Evolutionary conservation across 2,888 invertebrate genomes (phyloP), one percentile per base, ranked within the genome.

Genomic region (Megalurothrips usitatus): DNA sequence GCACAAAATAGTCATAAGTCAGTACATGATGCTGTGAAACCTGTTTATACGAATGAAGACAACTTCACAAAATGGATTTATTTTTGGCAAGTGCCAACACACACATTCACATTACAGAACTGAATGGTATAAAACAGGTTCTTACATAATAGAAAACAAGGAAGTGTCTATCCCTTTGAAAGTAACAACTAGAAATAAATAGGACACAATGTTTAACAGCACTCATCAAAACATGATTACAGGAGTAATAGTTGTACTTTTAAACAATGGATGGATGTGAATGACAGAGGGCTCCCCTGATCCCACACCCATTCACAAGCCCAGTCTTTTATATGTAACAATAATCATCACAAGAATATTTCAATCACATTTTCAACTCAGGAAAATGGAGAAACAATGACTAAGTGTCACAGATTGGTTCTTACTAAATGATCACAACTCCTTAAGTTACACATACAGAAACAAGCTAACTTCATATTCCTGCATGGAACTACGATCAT

Each of bases 171-270:
- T 12, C 23, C 23, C 68, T 26, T 58, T 58, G 1, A 75, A 75
- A 75, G 23, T 75, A 26, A 75, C 23, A 75, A 10, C 68, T 75
- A 75, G 68, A 12, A 75, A 75, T 75, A 75, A 75, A 75, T 75
- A 75, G 68, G 68, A 75, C 68, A 19, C 58, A 58, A n/a, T 58
- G 58, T 58, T 58, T 6, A 58, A 58, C n/a, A 58, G 58, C 58
- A 75, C 23, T 75, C 23, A 8, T 75, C 68, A 75, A 75, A 68
- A 75, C 26, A 75, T 75, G 12, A 75, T 75, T 75, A 75, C 68
- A 75, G 68, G 68, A 75, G 68, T 75, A 75, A 75, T 26, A 75
- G 26, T 75, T 75, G 68, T 75, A 75, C 68, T 75, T 26, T 75
- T 75, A 12, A 75, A 75, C 68, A 75, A 75, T 75, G 26, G 26